Conservation (phyloP, 2,797 vertebrate genomes). For the Neosalanx taihuensis region DNA sequence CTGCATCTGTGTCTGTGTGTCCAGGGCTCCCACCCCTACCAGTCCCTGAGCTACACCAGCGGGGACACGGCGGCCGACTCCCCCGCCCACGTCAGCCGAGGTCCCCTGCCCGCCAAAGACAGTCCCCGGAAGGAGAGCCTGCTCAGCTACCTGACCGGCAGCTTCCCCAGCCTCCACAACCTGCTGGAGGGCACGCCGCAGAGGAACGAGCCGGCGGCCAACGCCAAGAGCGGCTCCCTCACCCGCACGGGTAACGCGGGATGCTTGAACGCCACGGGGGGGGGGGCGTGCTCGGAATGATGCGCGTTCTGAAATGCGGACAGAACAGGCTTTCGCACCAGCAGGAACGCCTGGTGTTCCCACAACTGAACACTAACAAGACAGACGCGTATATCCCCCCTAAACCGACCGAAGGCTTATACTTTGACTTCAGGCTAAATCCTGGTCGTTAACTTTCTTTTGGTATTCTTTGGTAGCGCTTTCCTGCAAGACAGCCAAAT, state of each 20-base stretch:
- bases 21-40: conserved; percentile 95
- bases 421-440: neutral
- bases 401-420: neutral
- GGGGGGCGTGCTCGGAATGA: too few relatives aligned
- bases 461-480: neutral
- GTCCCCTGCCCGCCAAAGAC: conserved; percentile 81
- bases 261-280: neutral
- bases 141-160: conserved; percentile 94
- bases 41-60: conserved; percentile 96
- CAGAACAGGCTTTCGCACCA: too few relatives aligned
- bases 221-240: conserved; percentile 88
- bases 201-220: conserved; percentile 74
- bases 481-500: neutral
- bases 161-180: conserved; percentile 95
- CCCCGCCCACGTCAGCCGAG: conserved; percentile 86
- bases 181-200: conserved; percentile 92
- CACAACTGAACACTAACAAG: neutral
- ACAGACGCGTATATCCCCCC: neutral
- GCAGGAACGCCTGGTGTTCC: neutral
- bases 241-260: conserved; percentile 84
- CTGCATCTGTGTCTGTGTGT: conserved; percentile 8
- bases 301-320: too few relatives aligned
- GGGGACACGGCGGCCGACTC: conserved; percentile 97
- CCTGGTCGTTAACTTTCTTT: neutral
- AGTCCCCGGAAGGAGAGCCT: conserved; percentile 96